A percentile compares a stretch with the other conserved stretches of the same genome.
Conservation (phyloP, 2,113 vertebrate species). For the Cephalopterus ornatus region DNA sequence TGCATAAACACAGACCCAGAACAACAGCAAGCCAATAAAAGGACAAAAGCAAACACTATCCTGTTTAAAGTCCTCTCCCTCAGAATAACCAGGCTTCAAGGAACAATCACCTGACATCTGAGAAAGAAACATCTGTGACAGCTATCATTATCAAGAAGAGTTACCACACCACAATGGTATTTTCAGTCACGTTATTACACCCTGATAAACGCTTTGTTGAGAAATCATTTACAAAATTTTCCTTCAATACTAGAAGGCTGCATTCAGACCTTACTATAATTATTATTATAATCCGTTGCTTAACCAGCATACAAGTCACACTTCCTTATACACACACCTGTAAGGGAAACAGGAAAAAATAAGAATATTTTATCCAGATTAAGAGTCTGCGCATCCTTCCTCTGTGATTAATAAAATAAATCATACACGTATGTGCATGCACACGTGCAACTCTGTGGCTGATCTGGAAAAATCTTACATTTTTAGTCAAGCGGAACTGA, state of each 20-base stretch:
- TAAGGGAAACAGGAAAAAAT: conserved; percentile 51
- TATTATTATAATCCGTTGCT: not conserved
- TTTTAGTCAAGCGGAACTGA: not conserved
- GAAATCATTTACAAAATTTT: not conserved
- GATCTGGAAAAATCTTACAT: not conserved
- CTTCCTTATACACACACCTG: conserved; percentile 24
- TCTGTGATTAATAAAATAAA: conserved; percentile 7
- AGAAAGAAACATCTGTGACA: not conserved
- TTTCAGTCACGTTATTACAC: not conserved
- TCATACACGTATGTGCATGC: not conserved
- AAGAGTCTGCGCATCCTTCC: conserved; percentile 12
- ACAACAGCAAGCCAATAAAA: not conserved
- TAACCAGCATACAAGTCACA: not conserved
- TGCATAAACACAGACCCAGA: not conserved
- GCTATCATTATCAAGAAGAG: not conserved
- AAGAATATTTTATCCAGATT: conserved; percentile 20
- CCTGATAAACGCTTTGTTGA: not conserved
- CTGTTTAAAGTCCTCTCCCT: not conserved
- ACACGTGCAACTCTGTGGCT: not conserved
- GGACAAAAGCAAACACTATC: not conserved
- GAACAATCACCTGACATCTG: not conserved
- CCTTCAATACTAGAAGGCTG: not conserved
- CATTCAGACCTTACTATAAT: not conserved
- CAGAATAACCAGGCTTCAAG: not conserved
- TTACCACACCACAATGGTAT: not conserved